Base-by-base conservation (phyloP, 2,113 vertebrate genomes). In the Octodon degus region DNA sequence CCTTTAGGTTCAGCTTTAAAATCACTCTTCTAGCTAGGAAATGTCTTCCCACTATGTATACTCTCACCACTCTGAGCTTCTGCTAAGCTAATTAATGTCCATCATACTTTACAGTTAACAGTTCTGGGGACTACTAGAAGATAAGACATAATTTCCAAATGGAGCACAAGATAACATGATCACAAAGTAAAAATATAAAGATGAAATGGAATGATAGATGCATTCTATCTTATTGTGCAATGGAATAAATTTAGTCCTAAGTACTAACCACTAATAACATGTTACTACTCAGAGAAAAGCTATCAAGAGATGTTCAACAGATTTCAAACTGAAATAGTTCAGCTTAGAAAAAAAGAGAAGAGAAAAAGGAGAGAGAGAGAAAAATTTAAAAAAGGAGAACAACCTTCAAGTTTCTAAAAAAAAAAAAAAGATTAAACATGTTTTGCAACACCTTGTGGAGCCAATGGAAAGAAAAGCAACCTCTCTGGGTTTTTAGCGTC, bases 261-360 rank as follows among this genome's bases (percentile, higher is more conserved):
- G 1, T 47, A 74, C n/a, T 37, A 63, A 4, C 40, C 60, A 9
- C 40, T 93, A 77, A 62, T 40, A 93, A 80, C 40, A 82, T 14
- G n/a, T n/a, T n/a, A n/a, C n/a, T n/a, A n/a, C 68, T 81, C 82
- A 84, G 85, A 90, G 70, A 80, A 93, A 77, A 92, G 8, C 53
- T 72, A 70, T 88, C 43, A 55, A 68, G 47, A 53, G 81, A 62
- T 62, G n/a, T 32, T 87, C 79, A 85, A 65, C 2, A 47, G 77
- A 72, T 53, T 68, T 2, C 5, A 77, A 84, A 94, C 16, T 63
- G 22, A 94, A 50, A 43, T 60, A 70, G 8, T 32, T 89, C 27
- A 27, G 14, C 20, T 63, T 60, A 88, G 74, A 86, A 70, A 81
- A 80, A 91, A n/a, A 62, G 30, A 77, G 30, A n/a, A 62, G 30